phyloP scores from a whole-genome alignment of 2,888 invertebrate genomes.

The Oxycera nigricornis region DNA sequence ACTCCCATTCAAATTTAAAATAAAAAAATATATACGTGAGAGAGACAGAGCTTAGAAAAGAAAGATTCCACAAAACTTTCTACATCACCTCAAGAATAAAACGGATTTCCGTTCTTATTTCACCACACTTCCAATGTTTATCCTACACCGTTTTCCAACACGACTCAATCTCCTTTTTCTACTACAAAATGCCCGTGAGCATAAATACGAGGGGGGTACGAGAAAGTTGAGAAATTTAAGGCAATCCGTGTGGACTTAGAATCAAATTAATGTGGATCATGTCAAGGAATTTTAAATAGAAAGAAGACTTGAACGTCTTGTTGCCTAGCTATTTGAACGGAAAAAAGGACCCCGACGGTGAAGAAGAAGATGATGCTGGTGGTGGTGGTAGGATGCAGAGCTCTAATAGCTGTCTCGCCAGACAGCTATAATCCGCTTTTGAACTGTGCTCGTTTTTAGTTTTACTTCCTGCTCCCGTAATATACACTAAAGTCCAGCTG shows the following conservation, averaged over 20 bases:
- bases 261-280: slow-evolving; percentile 31
- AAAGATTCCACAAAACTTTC: background rate
- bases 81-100: background rate
- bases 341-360: too few relatives aligned
- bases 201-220: background rate
- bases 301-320: slow-evolving; percentile 3
- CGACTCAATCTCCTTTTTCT: background rate
- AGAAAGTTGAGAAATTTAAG: slow-evolving; percentile 5
- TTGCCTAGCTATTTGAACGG: background rate
- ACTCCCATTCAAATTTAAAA: background rate
- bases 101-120: background rate
- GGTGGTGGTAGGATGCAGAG: too few relatives aligned
- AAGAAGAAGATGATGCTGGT: too few relatives aligned
- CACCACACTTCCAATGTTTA: background rate
- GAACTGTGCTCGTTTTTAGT: background rate
- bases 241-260: background rate
- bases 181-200: background rate
- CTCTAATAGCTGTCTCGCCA: slow-evolving; percentile 11
- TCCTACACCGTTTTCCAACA: background rate
- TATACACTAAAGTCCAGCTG: too few relatives aligned
- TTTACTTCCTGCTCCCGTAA: too few relatives aligned
- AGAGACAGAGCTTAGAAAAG: too few relatives aligned
- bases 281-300: slow-evolving; percentile 13
- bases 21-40: too few relatives aligned
- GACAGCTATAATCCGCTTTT: slow-evolving; percentile 29